Percentiles rank a stretch among this genome's conserved stretches.
Evolutionary conservation across 2,113 vertebrate genomes (phyloP).

Genomic region (Stegostoma tigrinum): DNA sequence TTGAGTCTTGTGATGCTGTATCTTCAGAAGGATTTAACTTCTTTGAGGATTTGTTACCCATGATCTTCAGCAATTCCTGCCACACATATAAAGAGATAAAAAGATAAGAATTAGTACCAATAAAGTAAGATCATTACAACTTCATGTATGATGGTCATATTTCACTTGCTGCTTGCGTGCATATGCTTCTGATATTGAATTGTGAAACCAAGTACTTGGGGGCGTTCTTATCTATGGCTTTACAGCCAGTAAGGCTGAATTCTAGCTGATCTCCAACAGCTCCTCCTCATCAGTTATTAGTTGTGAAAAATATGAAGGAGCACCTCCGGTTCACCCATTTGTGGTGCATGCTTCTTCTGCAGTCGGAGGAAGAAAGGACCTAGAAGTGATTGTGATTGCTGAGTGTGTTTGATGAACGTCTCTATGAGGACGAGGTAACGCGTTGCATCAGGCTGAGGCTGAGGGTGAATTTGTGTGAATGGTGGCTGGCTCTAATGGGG

Average conservation of each 20-base stretch:
- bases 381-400: background rate
- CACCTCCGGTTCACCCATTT: background rate
- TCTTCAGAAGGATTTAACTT: background rate
- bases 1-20: background rate
- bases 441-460: background rate
- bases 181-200: background rate
- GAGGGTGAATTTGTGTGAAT: background rate
- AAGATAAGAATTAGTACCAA: background rate
- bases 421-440: background rate
- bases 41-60: background rate
- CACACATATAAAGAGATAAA: background rate
- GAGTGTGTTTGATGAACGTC: background rate
- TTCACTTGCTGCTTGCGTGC: background rate
- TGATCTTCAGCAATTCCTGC: background rate
- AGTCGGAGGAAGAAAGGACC: background rate
- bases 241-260: background rate
- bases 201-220: background rate
- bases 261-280: background rate
- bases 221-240: too few species aligned
- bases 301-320: background rate
- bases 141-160: background rate
- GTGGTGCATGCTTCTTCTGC: background rate
- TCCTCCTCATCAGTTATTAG: background rate
- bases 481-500: background rate
- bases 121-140: background rate